phyloP scores from a whole-genome alignment of 2,113 vertebrate species.

The Oophaga pumilio region DNA sequence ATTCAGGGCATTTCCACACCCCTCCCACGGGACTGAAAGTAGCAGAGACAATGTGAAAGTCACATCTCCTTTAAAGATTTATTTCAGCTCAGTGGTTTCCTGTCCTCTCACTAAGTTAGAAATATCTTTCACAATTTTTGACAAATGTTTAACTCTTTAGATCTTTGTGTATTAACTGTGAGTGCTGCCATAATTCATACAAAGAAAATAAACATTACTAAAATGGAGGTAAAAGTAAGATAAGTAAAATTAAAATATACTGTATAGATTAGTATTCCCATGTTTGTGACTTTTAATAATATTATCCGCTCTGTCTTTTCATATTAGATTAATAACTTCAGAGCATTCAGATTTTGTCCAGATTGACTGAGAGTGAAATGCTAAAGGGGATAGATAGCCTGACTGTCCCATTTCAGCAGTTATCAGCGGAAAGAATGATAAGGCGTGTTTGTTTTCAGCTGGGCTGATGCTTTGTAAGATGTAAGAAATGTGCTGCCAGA shows the following conservation, averaged over 20 bases:
- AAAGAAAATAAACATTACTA: too few species aligned
- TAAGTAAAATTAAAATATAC: neutral
- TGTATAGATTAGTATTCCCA: neutral
- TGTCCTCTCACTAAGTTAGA: constrained; percentile 45
- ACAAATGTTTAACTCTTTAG: constrained; percentile 15
- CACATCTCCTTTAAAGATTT: constrained; percentile 27
- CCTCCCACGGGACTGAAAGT: constrained; percentile 35
- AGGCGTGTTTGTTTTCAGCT: too few species aligned
- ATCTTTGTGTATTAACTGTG: neutral
- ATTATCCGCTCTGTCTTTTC: neutral
- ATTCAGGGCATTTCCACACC: constrained; percentile 22
- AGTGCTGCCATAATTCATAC: neutral
- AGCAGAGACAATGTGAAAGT: constrained; percentile 23
- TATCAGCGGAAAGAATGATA: too few species aligned
- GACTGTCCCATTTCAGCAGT: too few species aligned
- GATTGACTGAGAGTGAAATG: too few species aligned
- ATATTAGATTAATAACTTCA: too few species aligned
- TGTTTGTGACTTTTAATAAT: neutral
- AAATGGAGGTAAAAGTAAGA: neutral
- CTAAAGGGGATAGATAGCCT: too few species aligned
- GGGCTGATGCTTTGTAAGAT: too few species aligned
- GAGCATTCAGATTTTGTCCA: too few species aligned
- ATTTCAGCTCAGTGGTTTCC: constrained; percentile 40
- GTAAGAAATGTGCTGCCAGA: too few species aligned
- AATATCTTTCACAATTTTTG: neutral